These are phyloP conservation scores for Danionella cerebrum DNA, from an alignment of 2,113 vertebrate genomes.

Conservation along the genomic window DNA sequence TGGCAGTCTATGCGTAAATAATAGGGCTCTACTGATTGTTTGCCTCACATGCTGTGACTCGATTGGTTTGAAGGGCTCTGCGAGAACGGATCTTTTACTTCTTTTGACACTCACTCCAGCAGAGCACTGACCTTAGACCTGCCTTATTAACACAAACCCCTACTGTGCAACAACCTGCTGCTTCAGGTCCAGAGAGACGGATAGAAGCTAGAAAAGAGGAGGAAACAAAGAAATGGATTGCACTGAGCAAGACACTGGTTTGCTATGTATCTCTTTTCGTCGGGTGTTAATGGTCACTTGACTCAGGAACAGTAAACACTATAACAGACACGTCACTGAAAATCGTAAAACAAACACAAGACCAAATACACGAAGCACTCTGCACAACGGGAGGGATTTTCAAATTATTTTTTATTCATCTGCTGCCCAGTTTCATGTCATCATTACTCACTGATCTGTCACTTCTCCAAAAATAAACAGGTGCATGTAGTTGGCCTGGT, in stretches of 20 bases:
- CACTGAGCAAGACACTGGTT: neutral
- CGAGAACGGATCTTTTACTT: neutral
- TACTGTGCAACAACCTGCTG: constrained; percentile 5
- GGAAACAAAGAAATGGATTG: neutral
- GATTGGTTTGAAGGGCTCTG: neutral
- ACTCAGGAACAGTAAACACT: neutral
- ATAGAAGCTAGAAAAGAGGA: neutral
- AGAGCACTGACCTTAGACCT: constrained; percentile 12
- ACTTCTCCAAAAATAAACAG: neutral
- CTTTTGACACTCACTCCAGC: neutral
- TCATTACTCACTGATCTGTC: neutral
- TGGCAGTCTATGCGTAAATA: neutral
- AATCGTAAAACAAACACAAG: constrained; percentile 7
- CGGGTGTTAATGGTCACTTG: constrained; percentile 6
- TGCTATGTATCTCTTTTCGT: neutral
- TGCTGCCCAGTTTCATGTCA: neutral
- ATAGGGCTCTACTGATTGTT: neutral
- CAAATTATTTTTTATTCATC: constrained; percentile 8
- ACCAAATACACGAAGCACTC: neutral
- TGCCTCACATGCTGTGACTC: neutral
- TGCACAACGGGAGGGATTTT: neutral
- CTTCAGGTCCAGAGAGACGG: neutral
- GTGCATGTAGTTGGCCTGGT: too few species aligned
- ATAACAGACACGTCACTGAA: neutral
- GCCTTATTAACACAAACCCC: constrained; percentile 1